Conservation (phyloP, 1,140 invertebrate species). For the Ostrea denselamellosa region DNA sequence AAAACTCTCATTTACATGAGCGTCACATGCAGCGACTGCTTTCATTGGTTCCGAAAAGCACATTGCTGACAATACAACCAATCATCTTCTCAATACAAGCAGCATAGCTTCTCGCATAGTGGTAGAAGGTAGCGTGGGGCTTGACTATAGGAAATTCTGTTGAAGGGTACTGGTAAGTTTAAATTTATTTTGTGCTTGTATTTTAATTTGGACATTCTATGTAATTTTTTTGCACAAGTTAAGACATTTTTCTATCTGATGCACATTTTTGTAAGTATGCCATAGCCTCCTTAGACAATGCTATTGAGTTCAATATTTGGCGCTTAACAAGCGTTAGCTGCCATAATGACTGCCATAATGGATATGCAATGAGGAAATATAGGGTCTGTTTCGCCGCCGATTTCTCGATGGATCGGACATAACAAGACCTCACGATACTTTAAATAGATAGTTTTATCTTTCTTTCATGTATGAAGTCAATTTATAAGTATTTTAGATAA, state of each 20-base stretch:
- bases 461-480: background rate
- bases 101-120: conserved; percentile 52
- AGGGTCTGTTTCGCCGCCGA: background rate
- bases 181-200: conserved; percentile 15
- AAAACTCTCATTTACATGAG: conserved; percentile 29
- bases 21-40: background rate
- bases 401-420: background rate
- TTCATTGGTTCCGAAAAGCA: conserved; percentile 66
- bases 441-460: conserved; percentile 31
- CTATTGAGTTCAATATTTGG: conserved; percentile 53
- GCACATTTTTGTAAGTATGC: conserved; percentile 47
- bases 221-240: conserved; percentile 55
- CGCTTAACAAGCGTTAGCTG: conserved; percentile 31
- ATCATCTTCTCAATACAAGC: conserved; percentile 57
- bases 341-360: conserved; percentile 64
- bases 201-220: background rate
- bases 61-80: conserved; percentile 63
- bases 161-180: conserved; percentile 56
- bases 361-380: conserved; percentile 30
- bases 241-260: conserved; percentile 51
- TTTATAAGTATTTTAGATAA: conserved; percentile 20
- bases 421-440: conserved; percentile 18
- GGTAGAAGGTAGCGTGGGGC: conserved; percentile 67
- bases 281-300: conserved; percentile 50
- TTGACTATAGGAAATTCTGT: conserved; percentile 32